Base-by-base conservation (phyloP, 2,888 invertebrate species). In the Ormyrus thymus region DNA sequence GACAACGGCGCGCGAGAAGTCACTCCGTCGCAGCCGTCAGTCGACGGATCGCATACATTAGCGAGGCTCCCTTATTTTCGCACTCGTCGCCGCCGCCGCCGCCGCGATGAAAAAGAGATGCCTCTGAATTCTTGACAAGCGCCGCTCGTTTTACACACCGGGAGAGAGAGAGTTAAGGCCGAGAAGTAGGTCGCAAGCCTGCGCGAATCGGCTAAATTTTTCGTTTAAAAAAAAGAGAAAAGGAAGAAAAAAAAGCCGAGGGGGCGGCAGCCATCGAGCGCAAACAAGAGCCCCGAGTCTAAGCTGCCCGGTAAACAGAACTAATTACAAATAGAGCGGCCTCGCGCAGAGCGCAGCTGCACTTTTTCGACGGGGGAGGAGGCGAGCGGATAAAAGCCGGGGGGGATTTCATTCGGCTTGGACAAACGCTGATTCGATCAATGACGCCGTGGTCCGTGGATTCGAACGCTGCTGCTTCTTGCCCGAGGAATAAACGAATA, bases 241-340 rank as follows among this genome's bases (percentile, higher is more conserved):
- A 29, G 4, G 50, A 15, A 65, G 61, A 75, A 15, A 61, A 55
- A 59, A 29, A 46, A 53, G 68, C n/a, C n/a, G 4, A 29, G 29
- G 29, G 29, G 4, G 29, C 29, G 29, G 29, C 29, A 4, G 29
- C 29, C 58, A 61, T 11, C 13, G 75, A 61, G 51, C 46, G 75
- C 13, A 46, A 29, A 29, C 29, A 29, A 29, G 29, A 29, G 29
- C 29, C 29, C 29, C 4, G 29, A 29, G 29, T 69, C 53, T 55
- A 69, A 76, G 29, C 62, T n/a, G 69, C 1, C 6, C 45, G 70
- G 76, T 50, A 76, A 76, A 76, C 58, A 76, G 50, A 65, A 62
- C 64, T 71, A 74, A 74, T 74, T 74, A 66, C 65, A 48, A 66
- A 66, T 66, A 8, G 50, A 73, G 46, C 15, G 48, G n/a, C 29